Evolutionary conservation across 2,888 invertebrate species (phyloP).

Genomic region (Amphipyra tragopoginis): DNA sequence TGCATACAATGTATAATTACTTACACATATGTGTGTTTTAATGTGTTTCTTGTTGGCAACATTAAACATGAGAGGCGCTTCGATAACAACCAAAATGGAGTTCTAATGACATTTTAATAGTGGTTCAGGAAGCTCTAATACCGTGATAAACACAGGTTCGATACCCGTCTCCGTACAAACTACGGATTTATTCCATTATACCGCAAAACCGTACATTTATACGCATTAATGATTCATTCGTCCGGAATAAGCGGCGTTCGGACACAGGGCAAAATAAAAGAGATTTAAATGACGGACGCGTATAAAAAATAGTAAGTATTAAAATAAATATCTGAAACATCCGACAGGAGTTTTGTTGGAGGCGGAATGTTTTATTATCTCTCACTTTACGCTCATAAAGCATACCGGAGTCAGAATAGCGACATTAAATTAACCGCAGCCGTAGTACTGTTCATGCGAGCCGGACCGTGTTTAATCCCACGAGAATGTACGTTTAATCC

Average conservation of each 20-base stretch:
- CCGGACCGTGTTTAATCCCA: slow-evolving; percentile 53
- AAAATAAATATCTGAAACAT: slow-evolving; percentile 63
- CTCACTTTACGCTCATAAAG: slow-evolving; percentile 63
- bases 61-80: slow-evolving; percentile 52
- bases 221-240: slow-evolving; percentile 47
- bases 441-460: slow-evolving; percentile 55
- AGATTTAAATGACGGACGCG: slow-evolving; percentile 57
- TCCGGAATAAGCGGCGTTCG: slow-evolving; percentile 46
- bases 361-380: slow-evolving; percentile 62
- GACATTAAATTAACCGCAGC: slow-evolving; percentile 66
- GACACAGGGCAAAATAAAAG: slow-evolving; percentile 59
- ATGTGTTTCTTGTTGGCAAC: slow-evolving; percentile 57
- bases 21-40: slow-evolving; percentile 44
- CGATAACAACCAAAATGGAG: slow-evolving; percentile 72
- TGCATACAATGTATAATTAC: slow-evolving; percentile 28
- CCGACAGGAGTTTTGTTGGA: slow-evolving; percentile 48
- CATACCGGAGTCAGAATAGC: slow-evolving; percentile 44
- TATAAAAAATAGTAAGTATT: slow-evolving; percentile 60
- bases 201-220: slow-evolving; percentile 34
- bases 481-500: slow-evolving; percentile 55
- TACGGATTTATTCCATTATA: slow-evolving; percentile 47
- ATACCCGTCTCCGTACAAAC: slow-evolving; percentile 34
- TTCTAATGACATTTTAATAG: slow-evolving; percentile 78
- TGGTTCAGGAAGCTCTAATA: slow-evolving; percentile 66
- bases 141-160: slow-evolving; percentile 58